Evolutionary conservation across 2,113 vertebrate species (phyloP), one percentile per base, ranked within the genome.

Genomic region (Theristicus caerulescens): DNA sequence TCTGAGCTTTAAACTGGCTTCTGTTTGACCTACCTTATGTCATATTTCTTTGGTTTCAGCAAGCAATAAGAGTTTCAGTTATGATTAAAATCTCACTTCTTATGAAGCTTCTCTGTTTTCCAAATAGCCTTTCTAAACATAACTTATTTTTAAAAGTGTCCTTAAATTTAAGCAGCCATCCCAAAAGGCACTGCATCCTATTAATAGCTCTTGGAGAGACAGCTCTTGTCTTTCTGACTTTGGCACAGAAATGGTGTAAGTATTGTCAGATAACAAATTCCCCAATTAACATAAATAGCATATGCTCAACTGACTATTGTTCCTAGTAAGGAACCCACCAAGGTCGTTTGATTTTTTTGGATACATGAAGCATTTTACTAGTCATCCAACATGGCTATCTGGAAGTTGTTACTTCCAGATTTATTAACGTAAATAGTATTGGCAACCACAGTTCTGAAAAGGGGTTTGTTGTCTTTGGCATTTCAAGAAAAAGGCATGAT

Each of bases 271-370:
- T 77, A 92, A 73, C 71, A 86, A 70, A 67, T 83, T 95, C 36
- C 22, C 32, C 79, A 69, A 82, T 79, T 87, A 91, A 73, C n/a
- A 73, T 90, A 90, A 95, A 90, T 74, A 93, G 18, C 88, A 64
- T 86, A 94, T 92, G 71, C n/a, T 93, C 67, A 94, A 77, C 76
- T 54, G 54, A 31, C 49, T 92, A 82, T 88, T 94, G 66, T 94
- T 95, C 44, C 57, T 57, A 57, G 57, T 38, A 54, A 54, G 34
- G 29, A 92, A 70, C 3, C 15, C 76, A 65, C 13, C 21, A 44
- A 83, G 82, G 58, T 51, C 1, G 0, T 69, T 86, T 64, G 40
- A 42, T 51, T 88, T 84, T 83, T 77, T 91, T 61, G 20, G 49
- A 61, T 72, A 19, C 27, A 69, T 36, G 25, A 76, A 85, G 72